A percentile compares a stretch with the other conserved stretches of the same genome.
These are phyloP conservation scores for Malacosoma neustria DNA, from an alignment of 2,888 invertebrate genomes.

Conservation along the genomic window DNA sequence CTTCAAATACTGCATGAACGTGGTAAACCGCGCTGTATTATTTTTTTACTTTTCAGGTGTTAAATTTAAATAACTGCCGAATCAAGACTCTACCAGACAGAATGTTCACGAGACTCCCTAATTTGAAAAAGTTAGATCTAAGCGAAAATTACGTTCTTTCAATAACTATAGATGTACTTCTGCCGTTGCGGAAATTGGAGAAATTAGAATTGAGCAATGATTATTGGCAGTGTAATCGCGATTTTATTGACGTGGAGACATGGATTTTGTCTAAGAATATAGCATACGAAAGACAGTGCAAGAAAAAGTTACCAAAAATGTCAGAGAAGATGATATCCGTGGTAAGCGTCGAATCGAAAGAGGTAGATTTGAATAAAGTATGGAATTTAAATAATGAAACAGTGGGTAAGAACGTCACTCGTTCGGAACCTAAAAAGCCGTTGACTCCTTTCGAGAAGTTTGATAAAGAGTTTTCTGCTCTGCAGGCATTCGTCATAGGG, in stretches of 20 bases:
- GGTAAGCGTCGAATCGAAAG: constrained; percentile 42
- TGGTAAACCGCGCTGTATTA: too few relatives aligned
- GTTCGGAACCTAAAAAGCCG: constrained; percentile 20
- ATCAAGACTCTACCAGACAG: constrained; percentile 69
- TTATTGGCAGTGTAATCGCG: constrained; percentile 70
- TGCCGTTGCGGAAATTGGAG: constrained; percentile 59
- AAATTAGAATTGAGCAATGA: constrained; percentile 72
- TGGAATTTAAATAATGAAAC: constrained; percentile 68
- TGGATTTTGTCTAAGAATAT: constrained; percentile 55
- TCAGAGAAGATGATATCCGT: constrained; percentile 73
- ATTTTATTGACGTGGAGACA: constrained; percentile 46
- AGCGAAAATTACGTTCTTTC: constrained; percentile 77
- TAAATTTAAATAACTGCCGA: constrained; percentile 76
- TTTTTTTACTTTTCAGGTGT: too few relatives aligned
- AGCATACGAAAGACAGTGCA: constrained; percentile 61
- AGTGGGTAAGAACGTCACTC: constrained; percentile 23
- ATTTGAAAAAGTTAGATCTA: constrained; percentile 72
- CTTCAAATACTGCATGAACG: too few relatives aligned
- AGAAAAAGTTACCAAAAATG: constrained; percentile 57
- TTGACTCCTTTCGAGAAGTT: constrained; percentile 51
- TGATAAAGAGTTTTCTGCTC: constrained; percentile 54
- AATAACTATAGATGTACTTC: constrained; percentile 58
- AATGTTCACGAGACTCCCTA: constrained; percentile 69
- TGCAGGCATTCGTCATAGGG: constrained; percentile 59
- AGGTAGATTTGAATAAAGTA: constrained; percentile 46